Percentiles rank a stretch among this genome's conserved stretches.
phyloP scores from a whole-genome alignment of 2,797 vertebrate genomes.

The Syngnathus rostellatus region DNA sequence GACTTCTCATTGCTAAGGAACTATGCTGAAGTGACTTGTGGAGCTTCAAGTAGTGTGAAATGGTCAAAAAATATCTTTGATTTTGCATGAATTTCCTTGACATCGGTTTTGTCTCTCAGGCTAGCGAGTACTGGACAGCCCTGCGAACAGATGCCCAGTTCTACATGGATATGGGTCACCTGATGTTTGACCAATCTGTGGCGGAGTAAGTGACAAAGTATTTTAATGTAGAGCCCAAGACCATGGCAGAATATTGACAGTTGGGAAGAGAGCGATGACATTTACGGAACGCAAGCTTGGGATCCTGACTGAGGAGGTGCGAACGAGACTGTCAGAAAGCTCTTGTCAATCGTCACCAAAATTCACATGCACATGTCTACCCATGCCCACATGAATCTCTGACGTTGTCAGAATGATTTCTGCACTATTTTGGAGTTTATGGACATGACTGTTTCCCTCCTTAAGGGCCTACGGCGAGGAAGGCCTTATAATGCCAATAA shows the following conservation, averaged over 20 bases:
- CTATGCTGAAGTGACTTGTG: neutral
- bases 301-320: no score
- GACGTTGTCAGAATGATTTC: no score
- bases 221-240: neutral
- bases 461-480: no score
- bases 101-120: conserved; percentile 30
- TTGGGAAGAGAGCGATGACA: no score
- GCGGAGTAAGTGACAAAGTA: conserved; percentile 46
- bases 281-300: no score
- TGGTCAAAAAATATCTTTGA: neutral
- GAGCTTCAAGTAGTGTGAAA: neutral
- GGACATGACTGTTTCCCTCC: no score
- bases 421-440: no score
- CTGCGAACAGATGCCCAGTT: conserved; percentile 57
- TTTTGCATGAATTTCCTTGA: neutral
- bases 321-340: no score
- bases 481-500: no score
- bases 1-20: neutral
- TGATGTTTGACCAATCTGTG: conserved; percentile 63
- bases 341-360: no score
- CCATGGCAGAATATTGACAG: neutral
- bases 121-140: conserved; percentile 59
- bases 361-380: no score
- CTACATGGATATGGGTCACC: conserved; percentile 61
- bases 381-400: no score